Evolutionary conservation across 2,888 invertebrate genomes (phyloP), one percentile per base, ranked within the genome.

Genomic region (Idaea aversata): DNA sequence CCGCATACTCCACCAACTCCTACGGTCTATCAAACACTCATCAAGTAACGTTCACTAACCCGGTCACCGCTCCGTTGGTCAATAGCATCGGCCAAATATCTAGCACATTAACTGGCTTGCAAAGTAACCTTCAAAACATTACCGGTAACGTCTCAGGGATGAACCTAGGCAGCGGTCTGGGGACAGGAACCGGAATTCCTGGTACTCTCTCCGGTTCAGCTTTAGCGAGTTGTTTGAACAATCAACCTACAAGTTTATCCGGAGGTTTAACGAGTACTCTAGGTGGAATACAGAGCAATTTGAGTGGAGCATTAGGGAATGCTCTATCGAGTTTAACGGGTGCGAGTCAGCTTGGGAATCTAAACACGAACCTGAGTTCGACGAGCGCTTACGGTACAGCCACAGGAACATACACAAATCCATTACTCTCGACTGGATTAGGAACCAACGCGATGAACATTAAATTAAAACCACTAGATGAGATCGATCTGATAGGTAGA

Each of bases 401-500:
- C 13, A 83, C 88, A 63, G 91, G 91, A 60, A 95, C 95, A 4
- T 96, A 95, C 77, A 94, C 95, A 67, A 95, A 95, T 79, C 95
- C 96, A 16, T 85, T 96, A 70, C 89, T 93, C 74, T 88, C 94
- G 74, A 82, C 94, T 84, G 89, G 94, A 79, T 85, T 95, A 85
- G 91, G 94, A 87, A 87, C 93, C 63, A 93, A 92, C 90, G 88
- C 86, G 38, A 94, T 95, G 93, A 94, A 93, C 72, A 94, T 94
- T 76, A 96, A 96, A 86, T 89, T 95, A 86, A 96, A 96, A 86
- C 95, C 95, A 70, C 90, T 96, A 83, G 96, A 96, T 76, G 96
- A 96, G 82, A 95, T 95, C 70, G 96, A 96, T 77, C 91, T 96
- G 71, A 80, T 94, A 77, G 90, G 93, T 77, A 93, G 95, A 81